These are phyloP conservation scores for Ochropacha duplaris DNA, from an alignment of 2,888 invertebrate genomes.

Conservation along the genomic window DNA sequence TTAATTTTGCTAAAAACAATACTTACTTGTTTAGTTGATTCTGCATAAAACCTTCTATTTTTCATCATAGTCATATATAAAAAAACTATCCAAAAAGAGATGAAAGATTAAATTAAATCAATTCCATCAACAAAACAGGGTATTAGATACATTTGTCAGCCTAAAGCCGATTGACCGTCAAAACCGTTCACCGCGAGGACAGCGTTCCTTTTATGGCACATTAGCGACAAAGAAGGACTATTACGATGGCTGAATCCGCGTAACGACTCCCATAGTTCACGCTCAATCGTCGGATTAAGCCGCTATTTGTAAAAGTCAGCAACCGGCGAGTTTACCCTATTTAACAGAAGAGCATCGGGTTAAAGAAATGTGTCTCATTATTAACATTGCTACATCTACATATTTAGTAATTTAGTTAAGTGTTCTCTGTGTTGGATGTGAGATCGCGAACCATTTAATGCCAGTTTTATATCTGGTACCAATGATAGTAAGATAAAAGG, in stretches of 20 bases:
- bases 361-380: conserved; percentile 41
- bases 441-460: background rate
- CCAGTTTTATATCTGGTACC: background rate
- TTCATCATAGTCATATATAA: background rate
- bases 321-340: conserved; percentile 60
- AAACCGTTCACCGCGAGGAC: conserved; percentile 46
- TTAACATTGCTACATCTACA: conserved; percentile 37
- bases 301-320: conserved; percentile 67
- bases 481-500: no score
- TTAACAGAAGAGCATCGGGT: conserved; percentile 45
- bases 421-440: background rate
- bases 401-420: conserved; percentile 1
- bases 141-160: conserved; percentile 32
- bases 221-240: conserved; percentile 72
- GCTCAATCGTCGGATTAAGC: conserved; percentile 73
- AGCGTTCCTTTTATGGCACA: conserved; percentile 60
- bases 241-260: conserved; percentile 58
- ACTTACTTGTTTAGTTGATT: no score
- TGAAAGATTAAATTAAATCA: background rate
- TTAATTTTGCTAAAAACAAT: background rate
- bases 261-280: conserved; percentile 75
- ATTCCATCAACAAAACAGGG: conserved; percentile 12
- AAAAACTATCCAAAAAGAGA: background rate
- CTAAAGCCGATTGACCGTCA: conserved; percentile 47
- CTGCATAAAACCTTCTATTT: no score